Evolutionary conservation across 2,113 vertebrate genomes (phyloP), one percentile per base, ranked within the genome.

Genomic region (Scomber japonicus): DNA sequence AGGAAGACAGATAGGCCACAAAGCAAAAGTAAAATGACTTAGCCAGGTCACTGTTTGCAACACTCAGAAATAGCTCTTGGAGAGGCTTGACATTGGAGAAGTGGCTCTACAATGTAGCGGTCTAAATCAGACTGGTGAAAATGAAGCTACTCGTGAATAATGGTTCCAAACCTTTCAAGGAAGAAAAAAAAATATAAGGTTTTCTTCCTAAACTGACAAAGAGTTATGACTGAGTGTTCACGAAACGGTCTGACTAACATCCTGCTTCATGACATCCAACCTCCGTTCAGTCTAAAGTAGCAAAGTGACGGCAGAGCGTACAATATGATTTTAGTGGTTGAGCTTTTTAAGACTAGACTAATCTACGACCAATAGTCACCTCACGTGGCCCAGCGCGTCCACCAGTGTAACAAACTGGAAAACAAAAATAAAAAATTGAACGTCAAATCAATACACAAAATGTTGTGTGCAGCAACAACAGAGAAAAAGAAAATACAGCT

Each of bases 331-430:
- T 91, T 90, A 90, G 91, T 89, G 77, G 70, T 89, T 90, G 89
- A 84, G 89, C 87, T 82, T 81, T 72, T 71, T 12, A 24, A 53
- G 35, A 75, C 85, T 85, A 87, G 45, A 35, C 89, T 91, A 91
- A 81, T 89, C 92, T 93, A 93, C 84, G 14, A 88, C 91, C 84
- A 84, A 92, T 93, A 94, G 88, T 94, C 93, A 94, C 93, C 93
- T 94, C 89, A 63, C 67, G 57, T 83, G 88, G 86, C 86, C 80
- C 86, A 71, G 86, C 72, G 45, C 73, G 9, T 92, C 91, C 91
- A 89, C 84, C 84, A 88, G 78, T 81, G 89, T 83, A 73, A 93
- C 80, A 88, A 84, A 92, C 93, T 94, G 91, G 73, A 91, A 93
- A 87, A 91, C 71, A 88, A 73, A 88, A 86, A 74, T 21, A 73